These are phyloP conservation scores for Cynaeus angustus DNA, from an alignment of 2,888 invertebrate genomes.

Conservation along the genomic window DNA sequence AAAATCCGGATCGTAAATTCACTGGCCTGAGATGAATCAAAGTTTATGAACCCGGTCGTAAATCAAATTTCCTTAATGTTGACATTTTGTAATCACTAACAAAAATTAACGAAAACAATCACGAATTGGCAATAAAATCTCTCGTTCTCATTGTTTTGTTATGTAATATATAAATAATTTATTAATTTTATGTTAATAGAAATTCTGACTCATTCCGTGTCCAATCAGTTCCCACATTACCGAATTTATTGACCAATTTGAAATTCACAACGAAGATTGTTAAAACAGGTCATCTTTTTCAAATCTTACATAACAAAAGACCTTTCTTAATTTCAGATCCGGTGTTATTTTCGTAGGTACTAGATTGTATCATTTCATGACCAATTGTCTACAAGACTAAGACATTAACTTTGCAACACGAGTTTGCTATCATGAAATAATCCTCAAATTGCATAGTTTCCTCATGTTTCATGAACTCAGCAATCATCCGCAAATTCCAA, in stretches of 20 bases:
- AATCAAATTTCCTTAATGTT: no score
- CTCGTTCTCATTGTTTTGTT: background rate
- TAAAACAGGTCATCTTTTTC: slow-evolving; percentile 24
- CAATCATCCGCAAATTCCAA: slow-evolving; percentile 2
- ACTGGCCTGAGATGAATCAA: no score
- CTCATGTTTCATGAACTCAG: background rate
- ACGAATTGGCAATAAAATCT: no score
- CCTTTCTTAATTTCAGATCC: slow-evolving; percentile 29
- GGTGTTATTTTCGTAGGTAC: slow-evolving; percentile 6
- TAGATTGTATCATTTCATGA: slow-evolving; percentile 15
- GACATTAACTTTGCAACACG: slow-evolving; percentile 21
- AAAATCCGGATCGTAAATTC: no score
- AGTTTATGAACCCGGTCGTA: no score
- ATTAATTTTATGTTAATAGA: slow-evolving; percentile 3
- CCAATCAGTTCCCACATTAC: background rate
- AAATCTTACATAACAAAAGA: slow-evolving; percentile 30
- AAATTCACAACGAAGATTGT: background rate
- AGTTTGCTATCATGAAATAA: background rate
- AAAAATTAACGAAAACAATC: no score
- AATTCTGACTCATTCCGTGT: background rate
- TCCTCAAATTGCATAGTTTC: background rate
- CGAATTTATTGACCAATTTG: background rate
- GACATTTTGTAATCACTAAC: no score
- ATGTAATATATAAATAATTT: background rate
- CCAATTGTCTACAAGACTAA: slow-evolving; percentile 20